These are phyloP conservation scores for Ascaphus truei DNA, from an alignment of 2,113 vertebrate species.

Conservation along the genomic window DNA sequence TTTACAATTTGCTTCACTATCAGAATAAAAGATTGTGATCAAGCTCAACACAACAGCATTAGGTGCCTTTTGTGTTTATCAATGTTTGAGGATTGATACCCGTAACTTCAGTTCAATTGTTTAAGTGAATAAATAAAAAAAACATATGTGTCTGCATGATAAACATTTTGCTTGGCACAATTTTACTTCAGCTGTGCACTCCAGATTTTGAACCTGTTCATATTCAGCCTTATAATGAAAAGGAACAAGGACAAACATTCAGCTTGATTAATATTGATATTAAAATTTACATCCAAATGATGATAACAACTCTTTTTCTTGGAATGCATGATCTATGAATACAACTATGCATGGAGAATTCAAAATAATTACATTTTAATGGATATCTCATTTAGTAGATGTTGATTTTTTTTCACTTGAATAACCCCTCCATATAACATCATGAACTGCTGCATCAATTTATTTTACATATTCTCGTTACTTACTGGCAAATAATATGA, in stretches of 20 bases:
- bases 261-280: conserved; percentile 11
- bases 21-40: conserved; percentile 30
- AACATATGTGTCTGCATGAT: conserved; percentile 7
- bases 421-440: conserved; percentile 23
- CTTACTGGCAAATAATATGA: conserved; percentile 35
- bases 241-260: not conserved
- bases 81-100: conserved; percentile 16
- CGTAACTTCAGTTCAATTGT: conserved; percentile 19
- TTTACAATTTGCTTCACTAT: conserved; percentile 30
- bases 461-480: conserved; percentile 30
- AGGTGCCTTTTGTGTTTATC: conserved; percentile 29
- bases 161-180: too few relatives aligned
- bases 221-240: too few relatives aligned
- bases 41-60: conserved; percentile 27
- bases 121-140: conserved; percentile 14
- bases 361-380: conserved; percentile 34
- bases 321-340: conserved; percentile 21
- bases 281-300: not conserved
- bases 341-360: conserved; percentile 21
- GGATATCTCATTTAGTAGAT: conserved; percentile 33
- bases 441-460: conserved; percentile 24
- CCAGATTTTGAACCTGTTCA: too few relatives aligned
- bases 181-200: too few relatives aligned
- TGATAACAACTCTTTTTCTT: conserved; percentile 7
- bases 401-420: conserved; percentile 30